phyloP scores from a whole-genome alignment of 2,113 vertebrate genomes.

The Grammomys dolichurus region DNA sequence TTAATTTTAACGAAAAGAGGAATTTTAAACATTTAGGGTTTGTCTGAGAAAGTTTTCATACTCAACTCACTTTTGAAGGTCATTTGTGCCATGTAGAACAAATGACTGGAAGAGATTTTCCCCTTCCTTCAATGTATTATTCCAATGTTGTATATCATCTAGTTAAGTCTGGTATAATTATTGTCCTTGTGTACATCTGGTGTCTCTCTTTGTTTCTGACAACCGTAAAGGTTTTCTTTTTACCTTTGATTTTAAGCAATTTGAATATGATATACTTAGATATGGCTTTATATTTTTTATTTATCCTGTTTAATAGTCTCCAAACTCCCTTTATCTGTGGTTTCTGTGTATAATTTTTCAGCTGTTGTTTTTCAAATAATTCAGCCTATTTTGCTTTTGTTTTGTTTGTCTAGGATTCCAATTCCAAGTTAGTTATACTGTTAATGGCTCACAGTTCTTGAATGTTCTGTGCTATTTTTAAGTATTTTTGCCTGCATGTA shows the following conservation, averaged over 20 bases:
- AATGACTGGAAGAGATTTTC: neutral
- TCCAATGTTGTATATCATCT: conserved; percentile 32
- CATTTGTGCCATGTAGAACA: conserved; percentile 23
- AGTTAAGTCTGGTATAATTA: conserved; percentile 30
- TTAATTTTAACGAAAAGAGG: neutral
- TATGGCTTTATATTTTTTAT: conserved; percentile 25
- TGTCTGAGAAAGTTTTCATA: conserved; percentile 37
- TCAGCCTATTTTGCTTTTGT: neutral
- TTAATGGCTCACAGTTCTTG: conserved; percentile 40
- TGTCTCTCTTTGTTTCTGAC: conserved; percentile 21
- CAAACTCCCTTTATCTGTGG: conserved; percentile 34
- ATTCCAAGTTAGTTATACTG: conserved; percentile 17
- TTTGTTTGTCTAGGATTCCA: neutral
- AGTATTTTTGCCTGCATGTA: neutral
- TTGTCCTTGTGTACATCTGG: conserved; percentile 37
- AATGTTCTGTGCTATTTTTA: neutral
- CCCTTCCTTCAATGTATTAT: neutral
- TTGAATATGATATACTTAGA: neutral
- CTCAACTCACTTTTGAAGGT: conserved; percentile 45
- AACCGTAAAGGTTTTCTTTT: conserved; percentile 35
- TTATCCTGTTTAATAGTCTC: conserved; percentile 31
- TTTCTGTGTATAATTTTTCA: conserved; percentile 42
- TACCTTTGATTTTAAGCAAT: conserved; percentile 40
- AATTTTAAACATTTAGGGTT: conserved; percentile 53
- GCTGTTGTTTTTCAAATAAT: conserved; percentile 51